Evolutionary conservation across 2,113 vertebrate genomes (phyloP).

Genomic region (Psammodynastes pulverulentus): DNA sequence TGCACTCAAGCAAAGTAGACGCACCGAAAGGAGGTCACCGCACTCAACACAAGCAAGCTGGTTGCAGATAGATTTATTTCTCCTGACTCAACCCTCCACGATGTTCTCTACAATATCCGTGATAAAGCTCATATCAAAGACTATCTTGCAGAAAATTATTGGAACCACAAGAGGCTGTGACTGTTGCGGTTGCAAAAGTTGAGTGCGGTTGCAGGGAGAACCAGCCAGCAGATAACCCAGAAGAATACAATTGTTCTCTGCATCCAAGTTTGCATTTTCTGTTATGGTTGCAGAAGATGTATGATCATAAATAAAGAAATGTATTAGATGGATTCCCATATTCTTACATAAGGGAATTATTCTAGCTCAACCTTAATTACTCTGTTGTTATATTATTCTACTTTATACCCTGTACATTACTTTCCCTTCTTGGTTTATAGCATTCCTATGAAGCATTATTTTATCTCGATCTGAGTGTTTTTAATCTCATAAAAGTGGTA

Average conservation of each 20-base stretch:
- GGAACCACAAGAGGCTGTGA: not conserved
- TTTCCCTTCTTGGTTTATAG: not conserved
- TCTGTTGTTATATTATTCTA: not conserved
- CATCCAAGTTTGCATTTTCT: not conserved
- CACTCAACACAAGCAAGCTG: not conserved
- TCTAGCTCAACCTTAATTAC: not conserved
- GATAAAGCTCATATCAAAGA: accelerated
- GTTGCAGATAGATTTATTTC: not conserved
- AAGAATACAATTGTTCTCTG: not conserved
- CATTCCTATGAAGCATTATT: not conserved
- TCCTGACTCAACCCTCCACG: not conserved
- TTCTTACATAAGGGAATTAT: not conserved
- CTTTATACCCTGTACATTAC: not conserved
- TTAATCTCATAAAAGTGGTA: not conserved
- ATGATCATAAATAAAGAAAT: not conserved
- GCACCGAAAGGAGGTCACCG: not conserved
- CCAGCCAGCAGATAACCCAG: not conserved
- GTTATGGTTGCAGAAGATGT: not conserved
- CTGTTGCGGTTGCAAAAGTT: not conserved
- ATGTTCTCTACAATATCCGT: not conserved
- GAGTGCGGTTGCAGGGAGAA: not conserved
- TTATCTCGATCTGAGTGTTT: not conserved
- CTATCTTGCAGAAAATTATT: not conserved
- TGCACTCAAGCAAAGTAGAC: not conserved
- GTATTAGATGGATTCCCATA: not conserved